Evolutionary conservation across 2,113 vertebrate genomes (phyloP), one percentile per base, ranked within the genome.

Genomic region (Marcusenius ussheri): DNA sequence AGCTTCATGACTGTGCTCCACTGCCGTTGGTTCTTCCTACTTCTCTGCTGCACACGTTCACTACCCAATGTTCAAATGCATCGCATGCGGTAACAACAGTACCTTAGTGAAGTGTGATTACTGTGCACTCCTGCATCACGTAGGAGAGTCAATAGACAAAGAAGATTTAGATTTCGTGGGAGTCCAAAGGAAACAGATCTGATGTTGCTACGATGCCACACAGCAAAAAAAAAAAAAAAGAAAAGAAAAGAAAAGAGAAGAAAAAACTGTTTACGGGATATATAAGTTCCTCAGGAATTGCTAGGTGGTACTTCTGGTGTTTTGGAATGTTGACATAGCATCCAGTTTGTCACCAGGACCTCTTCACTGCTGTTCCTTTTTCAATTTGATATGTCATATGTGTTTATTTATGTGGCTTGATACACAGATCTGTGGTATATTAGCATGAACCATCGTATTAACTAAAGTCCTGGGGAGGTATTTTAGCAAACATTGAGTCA

Each of bases 401-500:
- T 84, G 83, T n/a, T 47, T 84, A 84, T 84, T 84, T 46, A 24
- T 47, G 83, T 47, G 42, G 19, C n/a, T 35, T 27, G 50, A 35
- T 31, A 56, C 45, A 15, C 27, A 19, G 27, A 56, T 47, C 49
- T 87, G 27, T 35, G 50, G 85, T 53, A 35, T 50, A 49, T 53
- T 50, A 51, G 46, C 49, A 51, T 51, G 85, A 35, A 51, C 85
- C 85, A 19, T 13, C 19, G 39, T 87, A 53, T 35, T 31, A 35
- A 35, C 85, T 53, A 35, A 87, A 19, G 27, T 27, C 27, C 11
- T 35, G n/a, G 56, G 83, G 83, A 53, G 27, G n/a, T 53, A 35
- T 35, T 27, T 39, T 53, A 8, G 27, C 31, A 56, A 56, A 87
- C 27, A 87, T 10, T 53, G 85, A 87, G 47, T 51, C 95, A 95